Conservation (phyloP, 2,888 invertebrate species). For the Actias luna region DNA sequence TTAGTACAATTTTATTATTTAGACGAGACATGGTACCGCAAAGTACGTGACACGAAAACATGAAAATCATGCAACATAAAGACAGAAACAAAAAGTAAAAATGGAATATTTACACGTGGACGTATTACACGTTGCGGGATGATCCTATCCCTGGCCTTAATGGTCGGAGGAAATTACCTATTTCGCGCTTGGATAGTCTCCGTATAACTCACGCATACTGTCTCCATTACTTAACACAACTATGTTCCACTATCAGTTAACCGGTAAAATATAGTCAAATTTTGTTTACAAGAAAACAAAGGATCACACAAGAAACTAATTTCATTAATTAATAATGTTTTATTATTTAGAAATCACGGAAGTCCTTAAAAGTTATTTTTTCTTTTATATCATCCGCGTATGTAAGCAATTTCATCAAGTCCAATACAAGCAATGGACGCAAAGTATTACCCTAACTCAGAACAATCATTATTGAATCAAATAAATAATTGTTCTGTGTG, state of each 20-base stretch:
- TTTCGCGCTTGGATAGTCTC: conserved; percentile 50
- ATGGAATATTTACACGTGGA: conserved; percentile 40
- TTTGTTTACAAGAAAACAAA: not conserved
- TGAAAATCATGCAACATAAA: conserved; percentile 17
- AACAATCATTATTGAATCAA: no score
- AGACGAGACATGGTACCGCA: not conserved
- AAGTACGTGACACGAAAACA: conserved; percentile 41
- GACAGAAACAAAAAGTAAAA: conserved; percentile 24
- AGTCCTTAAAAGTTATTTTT: no score
- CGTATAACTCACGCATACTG: conserved; percentile 44
- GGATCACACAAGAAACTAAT: not conserved
- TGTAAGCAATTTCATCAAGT: no score
- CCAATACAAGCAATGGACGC: no score
- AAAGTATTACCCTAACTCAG: no score
- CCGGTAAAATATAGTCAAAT: conserved; percentile 14
- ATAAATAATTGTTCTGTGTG: no score
- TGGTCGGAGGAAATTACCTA: conserved; percentile 56
- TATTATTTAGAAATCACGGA: no score
- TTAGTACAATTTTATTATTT: not conserved
- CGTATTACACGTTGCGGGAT: conserved; percentile 36
- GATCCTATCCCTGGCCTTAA: conserved; percentile 44
- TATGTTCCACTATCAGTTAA: conserved; percentile 32
- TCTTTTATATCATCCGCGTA: no score
- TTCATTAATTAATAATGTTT: no score
- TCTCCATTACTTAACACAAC: conserved; percentile 40